phyloP scores from a whole-genome alignment of 2,113 vertebrate genomes.

The Lonchura striata region DNA sequence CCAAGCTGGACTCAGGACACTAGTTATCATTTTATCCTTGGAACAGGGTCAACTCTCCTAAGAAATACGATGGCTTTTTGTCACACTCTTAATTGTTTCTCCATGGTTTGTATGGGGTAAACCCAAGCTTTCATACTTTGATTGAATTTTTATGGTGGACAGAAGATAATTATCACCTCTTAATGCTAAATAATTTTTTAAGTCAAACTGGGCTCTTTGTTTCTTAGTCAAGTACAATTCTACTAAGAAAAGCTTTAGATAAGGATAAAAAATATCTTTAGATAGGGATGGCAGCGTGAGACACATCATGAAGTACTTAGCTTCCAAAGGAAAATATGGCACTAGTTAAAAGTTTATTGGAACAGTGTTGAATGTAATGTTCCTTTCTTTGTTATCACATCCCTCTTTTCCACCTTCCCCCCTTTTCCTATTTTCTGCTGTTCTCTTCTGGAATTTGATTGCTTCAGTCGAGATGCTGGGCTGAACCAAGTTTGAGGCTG shows the following conservation, averaged over 20 bases:
- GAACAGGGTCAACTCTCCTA: not conserved
- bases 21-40: constrained; percentile 25
- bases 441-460: not conserved
- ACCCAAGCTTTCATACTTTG: not conserved
- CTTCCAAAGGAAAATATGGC: not conserved
- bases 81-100: constrained; percentile 7
- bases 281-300: not conserved
- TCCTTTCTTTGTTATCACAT: not conserved
- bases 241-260: not conserved
- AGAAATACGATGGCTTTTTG: not conserved
- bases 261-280: not conserved
- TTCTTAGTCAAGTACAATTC: not conserved
- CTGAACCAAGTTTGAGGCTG: not conserved
- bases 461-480: not conserved
- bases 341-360: not conserved
- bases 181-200: not conserved
- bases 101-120: not conserved
- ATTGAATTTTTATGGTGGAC: constrained; percentile 10
- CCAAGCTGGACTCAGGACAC: not conserved
- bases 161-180: not conserved
- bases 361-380: not conserved
- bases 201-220: not conserved
- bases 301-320: not conserved
- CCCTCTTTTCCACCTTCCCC: not conserved
- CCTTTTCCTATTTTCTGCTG: not conserved